Evolutionary conservation across 2,797 vertebrate genomes (phyloP).

Genomic region (Schizothorax lantsangensis): DNA sequence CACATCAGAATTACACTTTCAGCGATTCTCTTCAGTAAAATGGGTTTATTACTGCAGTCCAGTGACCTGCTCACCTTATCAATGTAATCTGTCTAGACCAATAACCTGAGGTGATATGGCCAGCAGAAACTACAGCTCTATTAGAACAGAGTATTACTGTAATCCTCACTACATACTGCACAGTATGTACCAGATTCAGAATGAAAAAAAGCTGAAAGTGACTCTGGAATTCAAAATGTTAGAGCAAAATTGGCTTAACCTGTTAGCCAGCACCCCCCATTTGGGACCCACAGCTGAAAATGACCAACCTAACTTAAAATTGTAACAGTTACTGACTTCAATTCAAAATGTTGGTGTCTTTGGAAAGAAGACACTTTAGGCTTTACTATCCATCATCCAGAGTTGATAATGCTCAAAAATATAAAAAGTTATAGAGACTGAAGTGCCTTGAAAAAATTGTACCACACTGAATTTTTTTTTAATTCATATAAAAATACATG

Average conservation of each 20-base stretch:
- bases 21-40: constrained; percentile 26
- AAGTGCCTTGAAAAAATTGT: no score
- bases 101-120: neutral
- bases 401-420: no score
- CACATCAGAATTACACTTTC: constrained; percentile 35
- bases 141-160: neutral
- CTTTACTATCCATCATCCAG: no score
- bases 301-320: no score
- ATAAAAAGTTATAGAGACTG: no score
- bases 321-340: no score
- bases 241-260: neutral
- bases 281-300: no score
- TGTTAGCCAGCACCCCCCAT: no score
- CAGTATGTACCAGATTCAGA: neutral
- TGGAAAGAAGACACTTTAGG: no score
- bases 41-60: constrained; percentile 28
- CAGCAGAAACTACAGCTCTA: constrained; percentile 12
- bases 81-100: constrained; percentile 27
- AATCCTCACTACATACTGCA: constrained; percentile 1
- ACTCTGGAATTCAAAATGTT: neutral
- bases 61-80: constrained; percentile 26
- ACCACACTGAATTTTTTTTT: no score
- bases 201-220: neutral
- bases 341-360: no score
- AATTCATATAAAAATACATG: no score